Conservation (phyloP, 2,797 vertebrate genomes). For the Acanthurus tractus region DNA sequence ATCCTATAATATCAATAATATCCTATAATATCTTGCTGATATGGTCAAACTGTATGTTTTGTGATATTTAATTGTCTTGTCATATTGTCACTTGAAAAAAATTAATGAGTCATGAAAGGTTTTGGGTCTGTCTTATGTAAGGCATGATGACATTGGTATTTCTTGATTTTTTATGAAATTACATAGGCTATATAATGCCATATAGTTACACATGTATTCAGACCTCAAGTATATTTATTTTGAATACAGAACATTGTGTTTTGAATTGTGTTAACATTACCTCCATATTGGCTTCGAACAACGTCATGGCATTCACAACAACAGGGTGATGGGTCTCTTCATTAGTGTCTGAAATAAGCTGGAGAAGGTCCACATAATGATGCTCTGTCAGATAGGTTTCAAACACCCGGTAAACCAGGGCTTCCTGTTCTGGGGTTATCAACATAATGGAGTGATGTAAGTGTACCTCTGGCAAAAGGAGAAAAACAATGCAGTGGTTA, state of each 20-base stretch:
- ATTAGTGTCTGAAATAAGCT: conserved; percentile 80
- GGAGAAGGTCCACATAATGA: conserved; percentile 88
- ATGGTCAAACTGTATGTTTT: no score
- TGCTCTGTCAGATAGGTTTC: conserved; percentile 90
- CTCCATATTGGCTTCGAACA: conserved; percentile 98
- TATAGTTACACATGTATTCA: no score
- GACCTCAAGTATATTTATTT: neutral
- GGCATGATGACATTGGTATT: no score
- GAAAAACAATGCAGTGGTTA: neutral
- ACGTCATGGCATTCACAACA: conserved; percentile 92
- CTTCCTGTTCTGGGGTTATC: conserved; percentile 87
- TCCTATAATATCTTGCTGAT: no score
- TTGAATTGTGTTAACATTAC: conserved; percentile 59
- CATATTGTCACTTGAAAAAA: no score
- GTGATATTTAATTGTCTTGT: no score
- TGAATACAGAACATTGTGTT: neutral
- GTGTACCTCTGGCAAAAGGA: neutral
- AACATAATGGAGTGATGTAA: conserved; percentile 61
- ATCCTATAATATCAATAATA: no score
- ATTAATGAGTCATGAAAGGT: no score
- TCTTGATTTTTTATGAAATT: no score
- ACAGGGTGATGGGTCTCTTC: conserved; percentile 89
- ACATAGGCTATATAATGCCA: no score
- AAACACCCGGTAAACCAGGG: conserved; percentile 89
- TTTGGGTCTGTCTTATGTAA: no score